A percentile compares a stretch with the other conserved stretches of the same genome.
phyloP scores from a whole-genome alignment of 2,888 invertebrate genomes.

The Didymodactylos carnosus region DNA sequence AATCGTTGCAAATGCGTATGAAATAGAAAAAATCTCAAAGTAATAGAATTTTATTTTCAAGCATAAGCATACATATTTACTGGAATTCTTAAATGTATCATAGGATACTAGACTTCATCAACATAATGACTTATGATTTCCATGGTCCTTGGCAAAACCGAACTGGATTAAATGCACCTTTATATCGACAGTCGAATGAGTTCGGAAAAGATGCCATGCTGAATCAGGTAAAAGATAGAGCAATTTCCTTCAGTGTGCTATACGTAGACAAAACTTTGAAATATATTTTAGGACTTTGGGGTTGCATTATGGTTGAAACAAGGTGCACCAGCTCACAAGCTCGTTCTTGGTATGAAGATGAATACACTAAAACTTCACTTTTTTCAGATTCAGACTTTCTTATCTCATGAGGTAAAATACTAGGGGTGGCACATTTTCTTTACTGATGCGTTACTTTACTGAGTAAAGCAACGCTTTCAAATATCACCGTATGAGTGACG shows the following conservation, averaged over 20 bases:
- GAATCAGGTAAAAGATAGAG: not conserved
- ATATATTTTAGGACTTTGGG: not conserved
- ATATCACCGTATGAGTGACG: no score
- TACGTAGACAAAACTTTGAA: not conserved
- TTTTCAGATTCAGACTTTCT: no score
- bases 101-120: conserved; percentile 5
- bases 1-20: conserved; percentile 6
- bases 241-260: not conserved
- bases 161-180: conserved; percentile 11
- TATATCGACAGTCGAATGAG: conserved; percentile 5
- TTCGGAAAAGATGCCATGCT: not conserved
- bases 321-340: conserved; percentile 8
- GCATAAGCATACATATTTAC: not conserved
- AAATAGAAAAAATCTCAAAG: conserved; percentile 9
- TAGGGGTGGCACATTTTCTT: no score
- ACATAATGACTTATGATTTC: conserved; percentile 15
- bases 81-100: not conserved
- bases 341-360: conserved; percentile 3
- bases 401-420: no score
- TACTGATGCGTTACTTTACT: no score
- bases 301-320: conserved; percentile 1
- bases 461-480: no score
- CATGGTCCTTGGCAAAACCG: conserved; percentile 12
- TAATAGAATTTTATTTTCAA: not conserved
- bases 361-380: no score